phyloP scores from a whole-genome alignment of 2,113 vertebrate genomes.

The Amblyornis subalaris region DNA sequence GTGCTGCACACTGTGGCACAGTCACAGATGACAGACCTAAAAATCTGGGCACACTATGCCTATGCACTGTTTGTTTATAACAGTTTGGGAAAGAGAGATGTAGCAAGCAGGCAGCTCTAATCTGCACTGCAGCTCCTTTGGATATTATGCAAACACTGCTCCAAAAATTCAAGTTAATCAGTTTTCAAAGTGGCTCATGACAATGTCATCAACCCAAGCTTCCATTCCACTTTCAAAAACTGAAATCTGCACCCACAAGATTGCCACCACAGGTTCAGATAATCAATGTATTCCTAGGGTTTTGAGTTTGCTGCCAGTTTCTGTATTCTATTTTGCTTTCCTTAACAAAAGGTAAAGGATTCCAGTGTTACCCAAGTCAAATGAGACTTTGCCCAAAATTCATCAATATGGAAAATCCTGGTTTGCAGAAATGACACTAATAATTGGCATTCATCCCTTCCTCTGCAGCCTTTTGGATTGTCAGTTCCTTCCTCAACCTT shows the following conservation, averaged over 20 bases:
- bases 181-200: not conserved
- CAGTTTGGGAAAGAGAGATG: not conserved
- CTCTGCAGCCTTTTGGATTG: not conserved
- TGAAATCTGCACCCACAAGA: not conserved
- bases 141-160: not conserved
- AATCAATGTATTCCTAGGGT: not conserved
- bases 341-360: not conserved
- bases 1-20: not conserved
- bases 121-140: not conserved
- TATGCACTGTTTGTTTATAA: not conserved
- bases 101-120: not conserved
- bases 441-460: not conserved
- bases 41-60: not conserved
- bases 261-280: not conserved
- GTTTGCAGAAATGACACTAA: not conserved
- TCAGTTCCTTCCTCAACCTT: not conserved
- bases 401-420: not conserved
- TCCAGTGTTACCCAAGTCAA: not conserved
- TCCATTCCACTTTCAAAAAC: not conserved
- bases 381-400: not conserved
- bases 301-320: not conserved
- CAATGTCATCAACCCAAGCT: not conserved
- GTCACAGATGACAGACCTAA: not conserved
- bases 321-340: not conserved
- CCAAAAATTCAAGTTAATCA: not conserved